phyloP scores from a whole-genome alignment of 2,888 invertebrate species.

The Bellardia pandia region DNA sequence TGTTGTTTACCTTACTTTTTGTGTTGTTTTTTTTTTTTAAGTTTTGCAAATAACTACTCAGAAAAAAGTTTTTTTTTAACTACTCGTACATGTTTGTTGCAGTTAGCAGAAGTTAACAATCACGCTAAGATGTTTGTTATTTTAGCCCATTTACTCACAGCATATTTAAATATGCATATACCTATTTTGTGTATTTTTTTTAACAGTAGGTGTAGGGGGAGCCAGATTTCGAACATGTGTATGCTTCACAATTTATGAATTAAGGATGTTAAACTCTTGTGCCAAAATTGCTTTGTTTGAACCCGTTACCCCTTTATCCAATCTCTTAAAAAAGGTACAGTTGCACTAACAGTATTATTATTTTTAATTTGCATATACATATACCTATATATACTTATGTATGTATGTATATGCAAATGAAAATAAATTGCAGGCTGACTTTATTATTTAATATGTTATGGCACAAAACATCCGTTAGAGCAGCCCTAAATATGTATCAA shows the following conservation, averaged over 20 bases:
- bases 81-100: slow-evolving; percentile 40
- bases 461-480: neutral
- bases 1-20: slow-evolving; percentile 42
- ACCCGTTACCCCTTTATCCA: neutral
- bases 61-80: slow-evolving; percentile 26
- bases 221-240: neutral
- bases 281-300: slow-evolving; percentile 11
- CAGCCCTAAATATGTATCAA: neutral
- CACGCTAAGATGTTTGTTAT: slow-evolving; percentile 52
- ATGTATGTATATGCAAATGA: too few species aligned
- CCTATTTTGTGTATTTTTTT: neutral
- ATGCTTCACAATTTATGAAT: neutral
- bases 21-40: neutral
- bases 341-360: neutral
- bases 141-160: slow-evolving; percentile 55
- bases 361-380: slow-evolving; percentile 42
- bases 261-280: slow-evolving; percentile 11
- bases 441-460: neutral
- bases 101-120: slow-evolving; percentile 68
- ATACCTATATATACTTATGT: too few species aligned
- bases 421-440: neutral
- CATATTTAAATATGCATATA: slow-evolving; percentile 34
- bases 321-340: neutral
- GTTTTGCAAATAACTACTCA: slow-evolving; percentile 26
- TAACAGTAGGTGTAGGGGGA: neutral